Evolutionary conservation across 35 echinoderm and acorn worm genomes (phyloP).

Genomic region (Eucidaris tribuloides): DNA sequence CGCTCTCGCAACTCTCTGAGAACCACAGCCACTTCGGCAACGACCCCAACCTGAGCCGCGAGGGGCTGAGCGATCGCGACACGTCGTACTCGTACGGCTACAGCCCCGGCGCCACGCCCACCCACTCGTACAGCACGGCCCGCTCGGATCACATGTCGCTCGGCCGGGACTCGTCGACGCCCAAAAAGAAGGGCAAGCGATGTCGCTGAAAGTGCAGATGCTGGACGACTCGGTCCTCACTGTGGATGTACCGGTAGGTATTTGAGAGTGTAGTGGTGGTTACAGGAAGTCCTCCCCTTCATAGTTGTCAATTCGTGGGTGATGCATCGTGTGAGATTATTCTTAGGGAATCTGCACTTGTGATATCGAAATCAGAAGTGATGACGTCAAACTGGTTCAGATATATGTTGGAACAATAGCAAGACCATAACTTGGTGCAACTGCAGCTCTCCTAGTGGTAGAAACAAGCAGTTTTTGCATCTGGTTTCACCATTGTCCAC

Average conservation of each 20-base stretch:
- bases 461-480: too few species aligned
- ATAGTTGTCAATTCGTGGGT: too few species aligned
- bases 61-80: constrained; percentile 44
- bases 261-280: too few species aligned
- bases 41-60: constrained; percentile 25
- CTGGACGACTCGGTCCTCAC: constrained; percentile 81
- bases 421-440: too few species aligned
- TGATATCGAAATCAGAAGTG: too few species aligned
- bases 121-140: constrained; percentile 97
- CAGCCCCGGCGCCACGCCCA: constrained; percentile 76
- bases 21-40: constrained; percentile 30
- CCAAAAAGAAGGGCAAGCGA: constrained; percentile 59
- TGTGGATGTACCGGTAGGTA: constrained; percentile 83
- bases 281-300: too few species aligned
- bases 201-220: constrained; percentile 84
- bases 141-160: constrained; percentile 57
- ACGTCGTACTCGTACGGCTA: constrained; percentile 49
- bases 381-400: too few species aligned
- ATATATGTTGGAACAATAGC: too few species aligned
- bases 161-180: constrained; percentile 42
- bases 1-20: constrained; percentile 20
- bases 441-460: too few species aligned
- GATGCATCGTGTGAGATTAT: too few species aligned
- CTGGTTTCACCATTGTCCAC: too few species aligned
- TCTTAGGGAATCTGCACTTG: too few species aligned